Percentiles rank a stretch among this genome's conserved stretches.
phyloP scores from a whole-genome alignment of 2,888 invertebrate genomes.

The Toxonevra muliebris region DNA sequence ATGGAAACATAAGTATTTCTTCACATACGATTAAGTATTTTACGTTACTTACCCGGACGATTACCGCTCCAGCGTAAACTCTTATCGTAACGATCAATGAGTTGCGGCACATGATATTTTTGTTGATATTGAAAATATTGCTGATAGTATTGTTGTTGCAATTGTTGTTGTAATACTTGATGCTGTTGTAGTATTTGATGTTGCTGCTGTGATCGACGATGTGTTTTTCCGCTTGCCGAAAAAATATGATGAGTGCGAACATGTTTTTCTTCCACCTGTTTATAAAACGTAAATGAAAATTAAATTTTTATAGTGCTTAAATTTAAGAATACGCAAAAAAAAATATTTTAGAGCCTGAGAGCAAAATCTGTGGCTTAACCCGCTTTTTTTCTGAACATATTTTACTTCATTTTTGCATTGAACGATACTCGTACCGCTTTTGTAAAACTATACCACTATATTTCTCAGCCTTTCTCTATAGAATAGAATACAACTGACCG shows the following conservation, averaged over 20 bases:
- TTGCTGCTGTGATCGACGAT: slow-evolving; percentile 61
- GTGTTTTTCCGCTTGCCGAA: slow-evolving; percentile 58
- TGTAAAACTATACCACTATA: too few species aligned
- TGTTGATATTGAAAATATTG: slow-evolving; percentile 54
- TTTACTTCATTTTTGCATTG: too few species aligned
- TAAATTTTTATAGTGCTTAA: slow-evolving; percentile 2
- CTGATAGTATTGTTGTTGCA: slow-evolving; percentile 51
- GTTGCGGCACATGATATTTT: slow-evolving; percentile 54
- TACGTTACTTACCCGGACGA: slow-evolving; percentile 38
- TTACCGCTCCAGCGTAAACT: slow-evolving; percentile 58
- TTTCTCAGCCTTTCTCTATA: too few species aligned
- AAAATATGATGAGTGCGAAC: slow-evolving; percentile 63
- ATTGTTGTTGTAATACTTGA: slow-evolving; percentile 44
- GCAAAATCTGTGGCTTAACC: too few species aligned
- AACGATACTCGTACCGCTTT: too few species aligned
- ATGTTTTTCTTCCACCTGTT: slow-evolving; percentile 65
- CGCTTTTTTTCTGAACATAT: too few species aligned
- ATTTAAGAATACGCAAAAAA: too few species aligned
- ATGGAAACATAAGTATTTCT: too few species aligned
- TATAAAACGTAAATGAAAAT: too few species aligned
- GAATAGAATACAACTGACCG: too few species aligned
- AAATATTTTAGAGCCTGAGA: too few species aligned
- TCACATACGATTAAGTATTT: neutral
- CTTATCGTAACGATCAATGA: slow-evolving; percentile 61
- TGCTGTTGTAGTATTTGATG: slow-evolving; percentile 51